Percentiles rank a stretch among this genome's conserved stretches.
phyloP scores from a whole-genome alignment of 2,797 vertebrate genomes.

The Darevskia mixta region DNA sequence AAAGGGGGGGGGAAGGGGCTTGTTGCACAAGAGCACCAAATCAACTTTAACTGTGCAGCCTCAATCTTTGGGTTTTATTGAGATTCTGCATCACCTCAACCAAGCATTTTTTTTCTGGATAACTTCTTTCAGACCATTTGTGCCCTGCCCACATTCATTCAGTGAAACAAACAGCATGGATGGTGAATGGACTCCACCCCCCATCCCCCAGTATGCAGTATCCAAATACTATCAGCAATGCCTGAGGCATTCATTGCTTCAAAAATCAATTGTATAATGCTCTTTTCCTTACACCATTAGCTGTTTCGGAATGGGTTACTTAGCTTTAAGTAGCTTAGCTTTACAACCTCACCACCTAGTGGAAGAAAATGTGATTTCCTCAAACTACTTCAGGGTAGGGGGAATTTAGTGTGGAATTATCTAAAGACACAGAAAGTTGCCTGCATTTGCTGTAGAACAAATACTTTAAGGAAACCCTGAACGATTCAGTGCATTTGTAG shows the following conservation, averaged over 20 bases:
- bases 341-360: constrained; percentile 76
- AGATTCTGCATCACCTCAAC: neutral
- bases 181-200: neutral
- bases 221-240: neutral
- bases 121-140: neutral
- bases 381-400: accelerated
- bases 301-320: neutral
- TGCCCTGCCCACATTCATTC: neutral
- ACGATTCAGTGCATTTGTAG: neutral
- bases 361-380: constrained; percentile 51
- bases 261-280: neutral
- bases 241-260: neutral
- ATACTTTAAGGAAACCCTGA: neutral
- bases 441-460: neutral
- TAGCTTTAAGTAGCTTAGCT: constrained; percentile 40
- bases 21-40: too few species aligned
- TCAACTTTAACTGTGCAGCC: too few species aligned
- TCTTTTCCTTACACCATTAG: neutral
- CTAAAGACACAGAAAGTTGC: neutral
- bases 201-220: neutral
- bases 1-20: too few species aligned
- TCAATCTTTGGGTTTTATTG: neutral
- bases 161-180: neutral
- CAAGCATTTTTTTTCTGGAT: neutral
- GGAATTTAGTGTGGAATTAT: neutral